These are phyloP conservation scores for Oenanthe oenanthe DNA, from an alignment of 2,113 vertebrate species.

Conservation along the genomic window DNA sequence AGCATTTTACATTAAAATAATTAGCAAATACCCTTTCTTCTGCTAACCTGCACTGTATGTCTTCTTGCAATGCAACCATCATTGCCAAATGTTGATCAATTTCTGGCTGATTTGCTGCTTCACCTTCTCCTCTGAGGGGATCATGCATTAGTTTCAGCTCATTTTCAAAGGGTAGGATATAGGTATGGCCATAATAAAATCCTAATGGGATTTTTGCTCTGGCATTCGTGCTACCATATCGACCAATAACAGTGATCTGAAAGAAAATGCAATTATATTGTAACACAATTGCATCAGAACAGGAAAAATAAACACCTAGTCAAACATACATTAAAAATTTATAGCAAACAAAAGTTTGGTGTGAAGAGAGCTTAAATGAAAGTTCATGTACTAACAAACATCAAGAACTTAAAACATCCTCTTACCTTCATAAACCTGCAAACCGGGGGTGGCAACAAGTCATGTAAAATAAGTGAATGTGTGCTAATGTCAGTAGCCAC, in stretches of 20 bases:
- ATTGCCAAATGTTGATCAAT: slow-evolving; percentile 95
- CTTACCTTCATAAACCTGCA: slow-evolving; percentile 99
- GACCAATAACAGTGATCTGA: slow-evolving; percentile 98
- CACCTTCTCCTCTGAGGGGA: slow-evolving; percentile 90
- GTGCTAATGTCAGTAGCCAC: slow-evolving; percentile 98
- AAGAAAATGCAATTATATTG: background rate
- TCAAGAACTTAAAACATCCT: background rate
- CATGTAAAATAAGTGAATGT: slow-evolving; percentile 95
- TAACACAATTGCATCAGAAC: background rate
- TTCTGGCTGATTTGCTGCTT: slow-evolving; percentile 89
- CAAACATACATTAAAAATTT: background rate
- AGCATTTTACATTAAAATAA: background rate
- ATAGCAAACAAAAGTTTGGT: background rate
- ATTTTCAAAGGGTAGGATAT: slow-evolving; percentile 96
- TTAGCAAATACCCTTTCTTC: background rate
- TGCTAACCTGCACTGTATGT: slow-evolving; percentile 96
- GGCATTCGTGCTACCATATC: slow-evolving; percentile 97
- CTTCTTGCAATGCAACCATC: slow-evolving; percentile 97
- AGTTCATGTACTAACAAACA: background rate
- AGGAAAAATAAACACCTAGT: background rate
- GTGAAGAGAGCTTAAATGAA: background rate
- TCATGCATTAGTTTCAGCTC: slow-evolving; percentile 96
- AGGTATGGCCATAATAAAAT: slow-evolving; percentile 98
- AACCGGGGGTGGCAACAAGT: slow-evolving; percentile 94
- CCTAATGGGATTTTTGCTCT: slow-evolving; percentile 97